phyloP scores from a whole-genome alignment of 2,888 invertebrate genomes.

The Cataglyphis cursor region DNA sequence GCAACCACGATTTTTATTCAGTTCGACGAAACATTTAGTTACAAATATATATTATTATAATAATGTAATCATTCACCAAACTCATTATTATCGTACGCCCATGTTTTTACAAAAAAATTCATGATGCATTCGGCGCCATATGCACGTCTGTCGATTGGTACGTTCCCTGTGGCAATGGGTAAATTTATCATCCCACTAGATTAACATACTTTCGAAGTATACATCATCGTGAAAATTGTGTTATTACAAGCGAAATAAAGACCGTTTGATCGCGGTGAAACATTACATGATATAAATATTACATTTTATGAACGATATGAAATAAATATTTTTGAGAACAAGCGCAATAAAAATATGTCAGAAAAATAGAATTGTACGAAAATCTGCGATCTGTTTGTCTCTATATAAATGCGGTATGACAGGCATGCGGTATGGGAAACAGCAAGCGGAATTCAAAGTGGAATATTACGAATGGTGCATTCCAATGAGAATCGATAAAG shows the following conservation, averaged over 20 bases:
- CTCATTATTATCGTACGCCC: neutral
- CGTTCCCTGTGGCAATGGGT: neutral
- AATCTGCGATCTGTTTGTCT: no score
- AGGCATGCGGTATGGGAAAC: neutral
- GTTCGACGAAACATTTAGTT: no score
- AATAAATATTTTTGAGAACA: slow-evolving; percentile 22
- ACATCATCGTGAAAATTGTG: slow-evolving; percentile 10
- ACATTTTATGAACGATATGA: slow-evolving; percentile 5
- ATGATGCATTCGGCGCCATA: neutral
- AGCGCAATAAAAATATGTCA: neutral
- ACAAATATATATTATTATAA: no score
- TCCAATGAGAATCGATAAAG: slow-evolving; percentile 59
- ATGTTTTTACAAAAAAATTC: neutral
- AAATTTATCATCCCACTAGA: slow-evolving; percentile 28
- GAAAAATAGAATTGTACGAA: neutral
- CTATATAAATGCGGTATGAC: neutral
- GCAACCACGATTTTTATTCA: no score
- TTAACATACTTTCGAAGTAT: slow-evolving; percentile 29
- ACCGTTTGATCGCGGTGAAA: neutral
- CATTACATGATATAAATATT: neutral
- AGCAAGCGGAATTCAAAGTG: slow-evolving; percentile 50
- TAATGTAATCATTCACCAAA: neutral
- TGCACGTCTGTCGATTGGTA: slow-evolving; percentile 4
- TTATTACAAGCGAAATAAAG: slow-evolving; percentile 10
- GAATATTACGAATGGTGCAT: slow-evolving; percentile 51